phyloP scores from a whole-genome alignment of 2,888 invertebrate genomes.

The Patella ulyssiponensis region DNA sequence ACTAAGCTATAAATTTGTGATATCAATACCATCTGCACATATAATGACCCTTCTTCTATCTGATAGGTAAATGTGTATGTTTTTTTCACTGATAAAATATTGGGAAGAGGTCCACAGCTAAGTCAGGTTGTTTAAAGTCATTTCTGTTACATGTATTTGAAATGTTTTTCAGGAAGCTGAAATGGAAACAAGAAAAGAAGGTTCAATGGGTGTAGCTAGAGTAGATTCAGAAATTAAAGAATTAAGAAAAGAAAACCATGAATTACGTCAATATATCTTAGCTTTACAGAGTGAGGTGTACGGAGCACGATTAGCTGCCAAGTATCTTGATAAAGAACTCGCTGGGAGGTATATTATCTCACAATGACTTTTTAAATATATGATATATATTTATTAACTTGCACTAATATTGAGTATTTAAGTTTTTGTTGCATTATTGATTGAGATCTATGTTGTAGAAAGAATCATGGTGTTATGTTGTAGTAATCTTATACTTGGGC shows the following conservation, averaged over 20 bases:
- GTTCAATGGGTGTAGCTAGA: conserved; percentile 72
- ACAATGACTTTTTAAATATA: no score
- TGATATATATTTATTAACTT: no score
- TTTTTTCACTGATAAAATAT: neutral
- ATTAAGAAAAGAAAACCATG: conserved; percentile 79
- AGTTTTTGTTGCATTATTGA: neutral
- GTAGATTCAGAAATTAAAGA: conserved; percentile 73
- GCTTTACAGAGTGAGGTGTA: conserved; percentile 85
- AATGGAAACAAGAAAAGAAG: conserved; percentile 68
- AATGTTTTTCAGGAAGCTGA: conserved; percentile 72
- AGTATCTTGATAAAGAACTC: conserved; percentile 88
- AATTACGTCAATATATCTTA: conserved; percentile 81
- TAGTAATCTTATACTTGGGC: no score
- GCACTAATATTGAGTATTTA: neutral
- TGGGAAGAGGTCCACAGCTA: no score
- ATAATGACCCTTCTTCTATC: no score
- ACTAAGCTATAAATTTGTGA: no score
- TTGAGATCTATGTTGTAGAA: no score
- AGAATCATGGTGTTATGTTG: no score
- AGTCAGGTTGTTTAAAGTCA: no score
- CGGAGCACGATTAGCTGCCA: conserved; percentile 87
- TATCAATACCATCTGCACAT: no score
- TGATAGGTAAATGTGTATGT: neutral
- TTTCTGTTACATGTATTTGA: no score
- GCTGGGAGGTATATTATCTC: conserved; percentile 76